phyloP scores from a whole-genome alignment of 1,140 invertebrate species.

The Stegodyphus mimosarum region DNA sequence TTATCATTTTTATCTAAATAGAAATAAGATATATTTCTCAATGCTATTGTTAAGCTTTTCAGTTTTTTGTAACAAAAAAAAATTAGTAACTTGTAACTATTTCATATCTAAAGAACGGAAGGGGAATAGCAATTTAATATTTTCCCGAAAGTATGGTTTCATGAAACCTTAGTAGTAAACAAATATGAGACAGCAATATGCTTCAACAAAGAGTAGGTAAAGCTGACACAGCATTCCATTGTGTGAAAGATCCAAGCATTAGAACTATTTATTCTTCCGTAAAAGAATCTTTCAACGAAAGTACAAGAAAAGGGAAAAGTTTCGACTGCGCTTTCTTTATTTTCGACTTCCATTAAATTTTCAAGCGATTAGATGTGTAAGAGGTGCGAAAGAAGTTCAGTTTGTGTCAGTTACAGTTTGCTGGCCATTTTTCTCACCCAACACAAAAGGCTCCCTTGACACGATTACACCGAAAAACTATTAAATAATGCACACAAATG shows the following conservation, averaged over 20 bases:
- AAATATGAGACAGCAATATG: not conserved
- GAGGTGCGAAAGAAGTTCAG: constrained; percentile 29
- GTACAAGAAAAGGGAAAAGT: not conserved
- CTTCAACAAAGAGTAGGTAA: too few relatives aligned
- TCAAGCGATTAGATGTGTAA: constrained; percentile 25
- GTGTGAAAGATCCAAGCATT: not conserved
- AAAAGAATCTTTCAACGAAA: not conserved
- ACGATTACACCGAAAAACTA: not conserved
- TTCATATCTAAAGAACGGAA: too few relatives aligned
- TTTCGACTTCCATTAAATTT: constrained; percentile 34
- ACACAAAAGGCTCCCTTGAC: not conserved
- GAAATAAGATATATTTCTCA: too few relatives aligned
- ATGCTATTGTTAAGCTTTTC: too few relatives aligned
- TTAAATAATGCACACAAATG: too few relatives aligned
- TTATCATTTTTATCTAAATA: too few relatives aligned
- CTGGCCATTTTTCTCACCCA: not conserved
- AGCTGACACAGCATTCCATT: not conserved
- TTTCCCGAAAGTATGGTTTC: not conserved
- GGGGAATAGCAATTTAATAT: too few relatives aligned
- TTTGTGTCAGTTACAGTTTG: constrained; percentile 26
- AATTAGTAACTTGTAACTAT: too few relatives aligned
- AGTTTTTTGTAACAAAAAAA: too few relatives aligned
- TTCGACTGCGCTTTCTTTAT: not conserved
- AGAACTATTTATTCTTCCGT: not conserved
- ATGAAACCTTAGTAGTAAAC: not conserved